A percentile compares a stretch with the other conserved stretches of the same genome.
Evolutionary conservation across 2,113 vertebrate genomes (phyloP).

Genomic region (Ictidomys tridecemlineatus): DNA sequence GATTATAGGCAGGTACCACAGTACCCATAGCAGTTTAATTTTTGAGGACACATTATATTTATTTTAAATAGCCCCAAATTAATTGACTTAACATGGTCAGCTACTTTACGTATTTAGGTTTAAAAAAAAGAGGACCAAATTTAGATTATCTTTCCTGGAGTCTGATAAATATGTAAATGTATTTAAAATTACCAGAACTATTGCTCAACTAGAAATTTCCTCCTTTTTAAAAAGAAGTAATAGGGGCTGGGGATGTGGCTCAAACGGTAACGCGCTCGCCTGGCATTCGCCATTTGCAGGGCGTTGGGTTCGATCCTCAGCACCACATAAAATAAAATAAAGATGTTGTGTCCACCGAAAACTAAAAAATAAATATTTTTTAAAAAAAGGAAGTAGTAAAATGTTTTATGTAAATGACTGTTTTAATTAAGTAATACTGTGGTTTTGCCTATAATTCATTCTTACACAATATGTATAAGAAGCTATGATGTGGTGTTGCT

Average conservation of each 20-base stretch:
- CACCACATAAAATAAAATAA: no score
- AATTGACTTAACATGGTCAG: slow-evolving; percentile 1
- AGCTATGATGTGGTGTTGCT: background rate
- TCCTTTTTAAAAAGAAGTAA: background rate
- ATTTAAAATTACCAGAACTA: background rate
- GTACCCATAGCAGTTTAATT: background rate
- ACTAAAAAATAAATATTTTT: background rate
- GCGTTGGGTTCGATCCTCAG: no score
- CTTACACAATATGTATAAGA: background rate
- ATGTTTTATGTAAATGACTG: background rate
- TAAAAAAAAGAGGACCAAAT: slow-evolving; percentile 15
- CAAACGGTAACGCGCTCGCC: no score
- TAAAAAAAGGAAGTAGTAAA: background rate
- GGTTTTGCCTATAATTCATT: background rate
- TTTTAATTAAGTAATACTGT: slow-evolving; percentile 37
- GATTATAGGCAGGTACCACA: background rate
- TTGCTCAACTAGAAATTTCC: slow-evolving; percentile 58
- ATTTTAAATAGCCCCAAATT: slow-evolving; percentile 50
- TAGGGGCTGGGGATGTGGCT: background rate
- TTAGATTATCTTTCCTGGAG: slow-evolving; percentile 48
- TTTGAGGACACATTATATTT: background rate
- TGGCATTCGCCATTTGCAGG: no score
- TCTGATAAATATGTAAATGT: background rate
- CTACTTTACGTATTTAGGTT: slow-evolving; percentile 20
- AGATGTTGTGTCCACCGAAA: no score